phyloP scores from a whole-genome alignment of 2,888 invertebrate species.

The Sipha maydis region DNA sequence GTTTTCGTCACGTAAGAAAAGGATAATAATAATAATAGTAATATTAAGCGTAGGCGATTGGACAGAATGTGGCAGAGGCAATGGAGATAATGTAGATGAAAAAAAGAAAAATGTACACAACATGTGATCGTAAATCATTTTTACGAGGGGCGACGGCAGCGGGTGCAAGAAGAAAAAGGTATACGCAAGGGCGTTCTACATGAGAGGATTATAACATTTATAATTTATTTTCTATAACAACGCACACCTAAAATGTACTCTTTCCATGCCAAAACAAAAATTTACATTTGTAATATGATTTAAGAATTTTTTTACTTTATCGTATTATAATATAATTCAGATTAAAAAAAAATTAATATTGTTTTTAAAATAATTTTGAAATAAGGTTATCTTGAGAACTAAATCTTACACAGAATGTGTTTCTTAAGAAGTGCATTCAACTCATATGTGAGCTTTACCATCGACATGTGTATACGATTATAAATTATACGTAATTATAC shows the following conservation, averaged over 20 bases:
- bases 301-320: no score
- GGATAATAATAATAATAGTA: background rate
- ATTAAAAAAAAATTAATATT: no score
- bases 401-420: no score
- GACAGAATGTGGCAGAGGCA: background rate
- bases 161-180: background rate
- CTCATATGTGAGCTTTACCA: no score
- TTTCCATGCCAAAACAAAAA: no score
- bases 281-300: no score
- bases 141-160: constrained; percentile 14
- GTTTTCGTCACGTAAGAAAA: background rate
- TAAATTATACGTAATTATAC: no score
- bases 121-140: constrained; percentile 42
- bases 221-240: background rate
- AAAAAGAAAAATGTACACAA: background rate
- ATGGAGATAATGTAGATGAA: background rate
- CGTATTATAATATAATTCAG: no score
- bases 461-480: no score
- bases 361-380: no score
- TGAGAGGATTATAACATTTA: background rate
- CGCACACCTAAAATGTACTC: background rate
- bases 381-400: no score
- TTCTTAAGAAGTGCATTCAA: no score
- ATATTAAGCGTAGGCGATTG: background rate
- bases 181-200: background rate